These are phyloP conservation scores for Manis javanica DNA, from an alignment of 2,797 vertebrate species.

Conservation along the genomic window DNA sequence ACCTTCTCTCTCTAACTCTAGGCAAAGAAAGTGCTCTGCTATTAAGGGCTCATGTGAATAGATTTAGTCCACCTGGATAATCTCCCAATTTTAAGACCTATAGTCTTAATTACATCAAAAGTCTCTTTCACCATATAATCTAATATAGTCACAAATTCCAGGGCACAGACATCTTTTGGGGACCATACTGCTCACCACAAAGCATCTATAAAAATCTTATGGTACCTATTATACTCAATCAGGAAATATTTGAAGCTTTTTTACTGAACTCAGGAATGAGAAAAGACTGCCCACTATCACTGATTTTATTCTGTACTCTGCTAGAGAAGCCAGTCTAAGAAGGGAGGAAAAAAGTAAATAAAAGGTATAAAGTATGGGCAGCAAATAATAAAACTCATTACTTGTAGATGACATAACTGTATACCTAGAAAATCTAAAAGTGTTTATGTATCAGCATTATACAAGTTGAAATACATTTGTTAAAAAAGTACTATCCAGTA, in stretches of 20 bases:
- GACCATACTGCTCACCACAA: not conserved
- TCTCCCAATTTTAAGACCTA: not conserved
- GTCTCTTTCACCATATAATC: not conserved
- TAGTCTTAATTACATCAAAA: not conserved
- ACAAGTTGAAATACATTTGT: conserved; percentile 11
- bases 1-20: not conserved
- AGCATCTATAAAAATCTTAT: not conserved
- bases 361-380: not conserved
- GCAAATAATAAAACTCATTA: conserved; percentile 1
- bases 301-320: not conserved
- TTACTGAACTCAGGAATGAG: not conserved
- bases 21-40: not conserved
- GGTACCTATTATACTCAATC: not conserved
- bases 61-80: not conserved
- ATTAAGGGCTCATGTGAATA: not conserved
- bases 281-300: not conserved
- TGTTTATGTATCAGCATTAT: not conserved
- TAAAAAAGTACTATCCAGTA: not conserved
- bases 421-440: not conserved
- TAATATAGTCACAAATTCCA: not conserved
- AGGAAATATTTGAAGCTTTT: not conserved
- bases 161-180: not conserved
- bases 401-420: not conserved
- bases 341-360: not conserved
- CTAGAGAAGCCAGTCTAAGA: not conserved